Evolutionary conservation across 2,113 vertebrate species (phyloP).

Genomic region (Scalopus aquaticus): DNA sequence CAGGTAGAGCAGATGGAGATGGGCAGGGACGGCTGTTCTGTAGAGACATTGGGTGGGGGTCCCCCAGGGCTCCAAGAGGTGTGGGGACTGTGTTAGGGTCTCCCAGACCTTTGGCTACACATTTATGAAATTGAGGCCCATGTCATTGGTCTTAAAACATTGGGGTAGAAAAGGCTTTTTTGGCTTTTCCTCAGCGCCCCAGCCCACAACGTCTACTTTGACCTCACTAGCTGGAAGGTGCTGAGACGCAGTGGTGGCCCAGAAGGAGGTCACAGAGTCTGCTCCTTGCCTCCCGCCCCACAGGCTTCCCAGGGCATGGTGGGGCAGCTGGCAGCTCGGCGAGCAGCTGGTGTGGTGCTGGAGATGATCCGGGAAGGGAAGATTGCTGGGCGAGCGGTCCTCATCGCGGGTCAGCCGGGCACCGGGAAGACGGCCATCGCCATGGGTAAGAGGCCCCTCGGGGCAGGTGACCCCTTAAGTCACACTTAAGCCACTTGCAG

Average conservation of each 20-base stretch:
- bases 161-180: not conserved
- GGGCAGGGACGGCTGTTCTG: too few relatives aligned
- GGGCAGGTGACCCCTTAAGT: not conserved
- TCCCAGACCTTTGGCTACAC: not conserved
- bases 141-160: not conserved
- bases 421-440: conserved; percentile 96
- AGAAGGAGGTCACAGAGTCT: not conserved
- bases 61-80: too few relatives aligned
- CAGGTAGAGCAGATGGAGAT: conserved; percentile 84
- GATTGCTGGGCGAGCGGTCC: conserved; percentile 93
- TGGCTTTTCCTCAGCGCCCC: not conserved
- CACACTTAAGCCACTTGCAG: accelerated
- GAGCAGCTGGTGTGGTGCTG: conserved; percentile 93
- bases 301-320: conserved; percentile 97
- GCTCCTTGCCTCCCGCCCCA: not conserved
- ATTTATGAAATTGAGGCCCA: not conserved
- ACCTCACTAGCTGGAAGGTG: not conserved
- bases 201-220: not conserved
- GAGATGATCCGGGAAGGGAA: conserved; percentile 97
- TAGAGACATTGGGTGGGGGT: not conserved
- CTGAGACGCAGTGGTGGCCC: not conserved
- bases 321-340: conserved; percentile 92
- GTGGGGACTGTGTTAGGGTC: not conserved
- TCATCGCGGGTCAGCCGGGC: conserved; percentile 94
- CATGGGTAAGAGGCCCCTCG: conserved; percentile 87